Conservation (phyloP, 2,113 vertebrate species). For the Crotalus horridus region DNA sequence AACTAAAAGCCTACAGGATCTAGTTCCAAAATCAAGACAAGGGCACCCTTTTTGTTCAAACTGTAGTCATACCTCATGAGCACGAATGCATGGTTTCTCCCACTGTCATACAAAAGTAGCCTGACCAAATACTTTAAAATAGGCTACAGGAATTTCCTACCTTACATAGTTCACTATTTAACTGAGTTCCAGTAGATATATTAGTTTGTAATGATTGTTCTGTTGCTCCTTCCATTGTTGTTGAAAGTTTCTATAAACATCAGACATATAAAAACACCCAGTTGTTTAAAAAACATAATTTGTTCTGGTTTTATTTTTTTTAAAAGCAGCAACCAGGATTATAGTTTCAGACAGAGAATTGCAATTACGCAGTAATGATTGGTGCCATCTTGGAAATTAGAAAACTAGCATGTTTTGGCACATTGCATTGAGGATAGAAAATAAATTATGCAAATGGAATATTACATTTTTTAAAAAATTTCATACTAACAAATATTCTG, state of each 20-base stretch:
- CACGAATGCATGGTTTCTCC: neutral
- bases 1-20: neutral
- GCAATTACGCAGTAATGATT: too few species aligned
- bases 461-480: neutral
- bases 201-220: conserved; percentile 60
- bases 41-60: neutral
- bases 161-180: conserved; percentile 73
- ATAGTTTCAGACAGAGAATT: neutral
- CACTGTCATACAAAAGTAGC: neutral
- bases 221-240: conserved; percentile 43
- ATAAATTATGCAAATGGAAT: neutral
- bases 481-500: neutral
- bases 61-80: neutral
- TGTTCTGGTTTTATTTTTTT: neutral
- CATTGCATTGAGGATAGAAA: neutral
- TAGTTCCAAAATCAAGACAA: neutral
- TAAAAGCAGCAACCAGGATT: neutral
- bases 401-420: neutral
- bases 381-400: neutral
- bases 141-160: conserved; percentile 60
- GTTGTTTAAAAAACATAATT: neutral
- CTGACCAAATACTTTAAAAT: neutral
- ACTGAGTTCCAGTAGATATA: conserved; percentile 64
- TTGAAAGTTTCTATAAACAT: conserved; percentile 70
- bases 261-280: neutral